A percentile compares a stretch with the other conserved stretches of the same genome.
Evolutionary conservation across 2,797 vertebrate genomes (phyloP).

Genomic region (Chiroxiphia lanceolata): DNA sequence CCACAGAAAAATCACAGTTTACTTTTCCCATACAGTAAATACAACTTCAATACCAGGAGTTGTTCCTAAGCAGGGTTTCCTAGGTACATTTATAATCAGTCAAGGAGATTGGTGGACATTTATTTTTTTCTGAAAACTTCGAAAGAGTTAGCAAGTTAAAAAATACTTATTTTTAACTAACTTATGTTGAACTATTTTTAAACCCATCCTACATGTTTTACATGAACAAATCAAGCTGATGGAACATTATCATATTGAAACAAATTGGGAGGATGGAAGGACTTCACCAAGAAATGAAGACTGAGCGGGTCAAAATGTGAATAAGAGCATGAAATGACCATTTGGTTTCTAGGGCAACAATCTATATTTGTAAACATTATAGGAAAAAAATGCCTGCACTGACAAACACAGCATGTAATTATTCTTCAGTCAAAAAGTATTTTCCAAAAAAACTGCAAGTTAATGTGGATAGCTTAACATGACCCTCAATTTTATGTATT

Average conservation of each 20-base stretch:
- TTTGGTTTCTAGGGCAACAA: conserved; percentile 28
- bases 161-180: background rate
- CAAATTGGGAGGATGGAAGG: background rate
- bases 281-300: background rate
- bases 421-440: background rate
- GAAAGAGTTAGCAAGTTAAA: background rate
- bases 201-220: background rate
- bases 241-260: background rate
- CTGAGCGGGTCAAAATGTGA: background rate
- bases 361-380: background rate
- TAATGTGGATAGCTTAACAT: background rate
- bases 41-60: background rate
- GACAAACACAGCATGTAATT: background rate
- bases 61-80: background rate
- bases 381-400: background rate
- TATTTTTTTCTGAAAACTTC: background rate
- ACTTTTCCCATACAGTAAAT: background rate
- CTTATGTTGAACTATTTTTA: background rate
- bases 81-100: background rate
- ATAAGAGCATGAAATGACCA: background rate
- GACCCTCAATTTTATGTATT: background rate
- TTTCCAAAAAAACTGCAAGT: background rate
- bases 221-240: background rate
- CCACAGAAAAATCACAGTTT: background rate
- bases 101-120: background rate